Evolutionary conservation across 2,888 invertebrate genomes (phyloP).

Genomic region (Yponomeuta cagnagella): DNA sequence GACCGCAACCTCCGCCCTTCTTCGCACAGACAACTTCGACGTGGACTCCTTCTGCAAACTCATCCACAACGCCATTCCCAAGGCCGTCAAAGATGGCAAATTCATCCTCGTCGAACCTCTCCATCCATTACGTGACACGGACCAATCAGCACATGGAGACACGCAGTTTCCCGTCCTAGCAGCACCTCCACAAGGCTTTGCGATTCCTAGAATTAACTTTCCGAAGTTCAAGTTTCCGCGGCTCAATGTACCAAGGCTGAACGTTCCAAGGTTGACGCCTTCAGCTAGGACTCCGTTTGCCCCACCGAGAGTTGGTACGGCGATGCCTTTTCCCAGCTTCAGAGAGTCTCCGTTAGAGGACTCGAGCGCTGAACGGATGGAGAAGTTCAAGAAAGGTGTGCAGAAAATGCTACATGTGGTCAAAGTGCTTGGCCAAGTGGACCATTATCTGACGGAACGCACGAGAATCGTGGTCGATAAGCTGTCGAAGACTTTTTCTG

Average conservation of each 20-base stretch:
- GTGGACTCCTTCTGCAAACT: conserved; percentile 49
- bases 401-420: conserved; percentile 63
- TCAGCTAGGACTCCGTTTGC: conserved; percentile 22
- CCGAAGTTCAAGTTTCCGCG: conserved; percentile 42
- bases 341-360: conserved; percentile 40
- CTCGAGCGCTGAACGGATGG: conserved; percentile 59
- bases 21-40: neutral
- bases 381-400: conserved; percentile 60
- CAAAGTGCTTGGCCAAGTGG: conserved; percentile 59
- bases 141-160: conserved; percentile 47
- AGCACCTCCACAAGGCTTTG: conserved; percentile 48
- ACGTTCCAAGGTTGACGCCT: conserved; percentile 34
- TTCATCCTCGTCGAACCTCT: conserved; percentile 39
- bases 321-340: conserved; percentile 35
- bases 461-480: conserved; percentile 60
- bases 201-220: conserved; percentile 34
- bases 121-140: conserved; percentile 27
- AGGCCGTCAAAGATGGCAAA: conserved; percentile 52
- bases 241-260: conserved; percentile 44
- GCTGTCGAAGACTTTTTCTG: conserved; percentile 53
- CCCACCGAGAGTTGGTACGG: conserved; percentile 44
- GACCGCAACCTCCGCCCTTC: neutral
- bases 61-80: conserved; percentile 56
- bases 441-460: conserved; percentile 60
- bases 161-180: conserved; percentile 40